These are phyloP conservation scores for Halocynthia aurantium DNA, from an alignment of 23 tunicate species.

Conservation along the genomic window DNA sequence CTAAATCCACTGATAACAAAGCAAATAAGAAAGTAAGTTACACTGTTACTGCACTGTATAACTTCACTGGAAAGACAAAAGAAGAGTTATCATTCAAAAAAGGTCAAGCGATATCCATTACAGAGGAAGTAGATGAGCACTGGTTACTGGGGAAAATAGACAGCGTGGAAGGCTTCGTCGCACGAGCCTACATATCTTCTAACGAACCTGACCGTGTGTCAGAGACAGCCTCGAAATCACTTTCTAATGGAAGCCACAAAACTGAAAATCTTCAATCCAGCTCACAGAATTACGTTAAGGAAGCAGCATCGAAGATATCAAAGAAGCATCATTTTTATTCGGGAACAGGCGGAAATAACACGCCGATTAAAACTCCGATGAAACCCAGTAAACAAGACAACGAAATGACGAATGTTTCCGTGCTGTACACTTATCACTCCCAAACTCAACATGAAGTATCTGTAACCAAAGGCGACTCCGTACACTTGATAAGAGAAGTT, in stretches of 20 bases:
- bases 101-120: slow-evolving; percentile 30
- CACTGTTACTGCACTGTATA: slow-evolving; percentile 31
- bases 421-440: slow-evolving; percentile 16
- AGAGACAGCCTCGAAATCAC: not conserved
- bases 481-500: slow-evolving; percentile 34
- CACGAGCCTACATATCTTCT: slow-evolving; percentile 34
- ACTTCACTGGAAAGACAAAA: slow-evolving; percentile 24
- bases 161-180: slow-evolving; percentile 21
- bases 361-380: not conserved
- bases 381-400: not conserved
- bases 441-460: slow-evolving; percentile 57
- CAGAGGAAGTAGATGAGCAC: slow-evolving; percentile 38
- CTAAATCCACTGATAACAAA: too few species aligned
- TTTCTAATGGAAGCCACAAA: not conserved
- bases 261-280: not conserved
- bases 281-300: not conserved
- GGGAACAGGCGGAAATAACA: too few species aligned
- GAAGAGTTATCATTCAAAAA: slow-evolving; percentile 44
- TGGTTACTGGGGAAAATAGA: slow-evolving; percentile 60
- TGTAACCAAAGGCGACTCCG: slow-evolving; percentile 30
- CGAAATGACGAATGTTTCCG: not conserved
- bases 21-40: not conserved
- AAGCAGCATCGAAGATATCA: not conserved
- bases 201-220: not conserved
- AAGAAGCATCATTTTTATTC: slow-evolving; percentile 3